Conservation (phyloP, 2,888 invertebrate species). For the Coelogynopora nodosa region DNA sequence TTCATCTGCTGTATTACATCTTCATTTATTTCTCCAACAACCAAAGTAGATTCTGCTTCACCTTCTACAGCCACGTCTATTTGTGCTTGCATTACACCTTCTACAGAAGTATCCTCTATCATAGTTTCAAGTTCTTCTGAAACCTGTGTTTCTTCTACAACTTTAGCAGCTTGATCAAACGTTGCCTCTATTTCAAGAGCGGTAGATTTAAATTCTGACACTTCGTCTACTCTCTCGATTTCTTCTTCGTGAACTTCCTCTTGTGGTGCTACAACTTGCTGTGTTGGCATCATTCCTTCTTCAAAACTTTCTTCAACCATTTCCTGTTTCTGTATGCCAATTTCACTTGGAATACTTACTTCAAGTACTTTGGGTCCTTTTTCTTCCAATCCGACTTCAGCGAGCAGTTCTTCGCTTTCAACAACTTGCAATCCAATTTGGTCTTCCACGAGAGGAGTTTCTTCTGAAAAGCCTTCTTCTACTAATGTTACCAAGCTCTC, state of each 20-base stretch:
- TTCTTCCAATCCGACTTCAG: conserved; percentile 32
- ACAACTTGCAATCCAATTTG: not conserved
- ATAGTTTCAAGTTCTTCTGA: not conserved
- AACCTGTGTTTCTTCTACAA: not conserved
- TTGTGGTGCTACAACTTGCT: not conserved
- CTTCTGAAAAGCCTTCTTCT: not conserved
- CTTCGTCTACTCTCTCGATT: not conserved
- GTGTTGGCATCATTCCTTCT: conserved; percentile 21
- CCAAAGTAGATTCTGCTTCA: not conserved
- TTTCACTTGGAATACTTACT: not conserved
- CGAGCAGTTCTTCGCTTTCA: conserved; percentile 8
- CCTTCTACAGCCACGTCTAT: not conserved
- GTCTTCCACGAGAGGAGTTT: not conserved
- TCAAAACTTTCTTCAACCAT: not conserved
- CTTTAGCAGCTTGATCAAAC: not conserved
- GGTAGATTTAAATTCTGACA: not conserved
- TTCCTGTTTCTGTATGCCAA: not conserved
- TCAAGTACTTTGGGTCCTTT: not conserved
- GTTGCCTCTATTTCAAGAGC: not conserved
- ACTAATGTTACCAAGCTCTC: not conserved
- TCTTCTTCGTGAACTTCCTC: not conserved
- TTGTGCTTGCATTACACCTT: not conserved
- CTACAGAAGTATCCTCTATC: not conserved
- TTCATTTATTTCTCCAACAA: not conserved
- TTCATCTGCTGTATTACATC: not conserved